Conservation (phyloP, 2,113 vertebrate species). For the Centropristis striata region DNA sequence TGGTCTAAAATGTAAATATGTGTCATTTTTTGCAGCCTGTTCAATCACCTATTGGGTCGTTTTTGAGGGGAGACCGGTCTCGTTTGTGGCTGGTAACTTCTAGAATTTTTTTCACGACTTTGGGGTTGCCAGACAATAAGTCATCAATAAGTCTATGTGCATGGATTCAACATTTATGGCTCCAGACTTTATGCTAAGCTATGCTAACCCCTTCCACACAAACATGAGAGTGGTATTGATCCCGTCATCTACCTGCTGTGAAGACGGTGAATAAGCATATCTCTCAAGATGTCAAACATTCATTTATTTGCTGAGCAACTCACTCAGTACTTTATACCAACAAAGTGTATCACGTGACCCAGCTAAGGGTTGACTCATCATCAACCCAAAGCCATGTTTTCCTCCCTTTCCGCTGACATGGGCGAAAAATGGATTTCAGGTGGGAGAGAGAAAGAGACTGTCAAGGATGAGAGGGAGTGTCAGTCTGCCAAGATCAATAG, state of each 20-base stretch:
- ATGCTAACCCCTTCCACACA: not conserved
- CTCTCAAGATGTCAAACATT: not conserved
- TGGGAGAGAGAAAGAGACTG: constrained; percentile 70
- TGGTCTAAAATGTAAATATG: no score
- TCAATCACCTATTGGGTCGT: no score
- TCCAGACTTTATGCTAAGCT: no score
- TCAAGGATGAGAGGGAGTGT: constrained; percentile 77
- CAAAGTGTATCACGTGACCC: constrained; percentile 44
- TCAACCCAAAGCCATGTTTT: constrained; percentile 58
- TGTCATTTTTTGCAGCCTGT: no score
- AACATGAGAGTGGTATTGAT: not conserved
- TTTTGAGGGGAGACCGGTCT: no score
- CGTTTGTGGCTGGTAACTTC: no score
- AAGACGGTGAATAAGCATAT: not conserved
- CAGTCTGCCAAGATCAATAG: constrained; percentile 85
- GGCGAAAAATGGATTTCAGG: constrained; percentile 73
- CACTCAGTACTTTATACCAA: constrained; percentile 17
- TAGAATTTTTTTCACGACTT: no score
- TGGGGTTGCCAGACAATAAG: no score
- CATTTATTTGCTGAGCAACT: not conserved
- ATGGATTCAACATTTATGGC: no score
- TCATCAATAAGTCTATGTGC: no score
- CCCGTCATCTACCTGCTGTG: not conserved
- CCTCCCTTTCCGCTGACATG: constrained; percentile 71
- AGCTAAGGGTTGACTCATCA: constrained; percentile 52